Evolutionary conservation across 2,888 invertebrate genomes (phyloP), one percentile per base, ranked within the genome.

Genomic region (Agapetus fuscipes): DNA sequence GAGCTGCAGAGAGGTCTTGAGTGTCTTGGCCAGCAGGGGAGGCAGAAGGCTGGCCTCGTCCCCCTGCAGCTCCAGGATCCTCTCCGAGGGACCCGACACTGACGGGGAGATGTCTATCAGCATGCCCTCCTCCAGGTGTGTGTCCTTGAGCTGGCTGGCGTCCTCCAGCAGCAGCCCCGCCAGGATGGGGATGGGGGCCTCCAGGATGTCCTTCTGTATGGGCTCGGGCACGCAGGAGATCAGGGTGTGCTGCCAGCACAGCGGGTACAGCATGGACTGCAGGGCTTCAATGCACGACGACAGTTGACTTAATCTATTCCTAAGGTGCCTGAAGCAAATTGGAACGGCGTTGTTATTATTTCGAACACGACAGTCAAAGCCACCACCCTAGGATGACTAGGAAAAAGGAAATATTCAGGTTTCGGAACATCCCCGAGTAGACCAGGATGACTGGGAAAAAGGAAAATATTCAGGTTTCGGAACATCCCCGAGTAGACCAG

Each of bases 171-270:
- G 60, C 51, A 83, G 69, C 0, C 87, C 88, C 11, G 86, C 80
- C 6, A 89, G 66, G 43, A 81, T 78, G 0, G 88, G 89, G 34
- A 85, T 76, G 0, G 88, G 88, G 1, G 86, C 81, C 49, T 78
- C 76, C 7, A 78, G 58, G 37, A 79, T 71, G 49, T 81, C 82
- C 31, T 81, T 66, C 44, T 83, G 72, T 10, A 84, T 64, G 57
- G 80, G 75, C 1, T 72, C 59, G 0, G 88, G 88, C 10, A 88
- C 66, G 34, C 82, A 75, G 1, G 87, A 83, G 34, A 89, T 80
- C 11, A 86, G 74, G 0, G 85, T 83, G 54, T 88, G 87, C 38
- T 83, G 87, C 89, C 89, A 89, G 25, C 76, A 74, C 59, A 89
- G 84, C 5, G 89, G 88, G 59, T 85, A 86, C 3, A 89, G 63